These are phyloP conservation scores for Ennomos erosarius DNA, from an alignment of 2,888 invertebrate species.

Conservation along the genomic window DNA sequence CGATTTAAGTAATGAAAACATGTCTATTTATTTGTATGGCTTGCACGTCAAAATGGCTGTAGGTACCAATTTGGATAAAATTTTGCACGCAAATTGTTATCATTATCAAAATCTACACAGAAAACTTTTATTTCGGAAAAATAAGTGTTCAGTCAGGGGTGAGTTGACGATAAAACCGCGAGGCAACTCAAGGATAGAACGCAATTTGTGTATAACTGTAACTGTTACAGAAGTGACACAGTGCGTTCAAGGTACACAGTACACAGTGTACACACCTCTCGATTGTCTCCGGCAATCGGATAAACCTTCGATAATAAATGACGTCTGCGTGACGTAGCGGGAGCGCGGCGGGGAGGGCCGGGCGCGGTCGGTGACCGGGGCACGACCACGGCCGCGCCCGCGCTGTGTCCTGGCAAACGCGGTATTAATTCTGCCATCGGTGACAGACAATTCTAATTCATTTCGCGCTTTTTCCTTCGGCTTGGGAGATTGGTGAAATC, in stretches of 20 bases:
- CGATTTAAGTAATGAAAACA: too few species aligned
- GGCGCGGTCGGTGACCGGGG: conserved; percentile 68
- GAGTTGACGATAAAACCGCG: too few species aligned
- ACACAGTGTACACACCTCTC: conserved; percentile 19
- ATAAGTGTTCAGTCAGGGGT: too few species aligned
- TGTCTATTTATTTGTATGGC: too few species aligned
- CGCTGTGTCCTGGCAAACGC: conserved; percentile 49
- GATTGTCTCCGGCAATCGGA: conserved; percentile 36
- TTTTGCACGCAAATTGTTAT: too few species aligned
- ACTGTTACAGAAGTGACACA: conserved; percentile 4
- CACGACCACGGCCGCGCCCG: conserved; percentile 24
- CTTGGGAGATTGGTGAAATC: neutral
- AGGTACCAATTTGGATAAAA: too few species aligned
- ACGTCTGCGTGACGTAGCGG: conserved; percentile 71
- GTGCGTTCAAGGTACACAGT: conserved; percentile 1
- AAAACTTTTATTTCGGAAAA: too few species aligned
- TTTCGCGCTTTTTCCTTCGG: conserved; percentile 35
- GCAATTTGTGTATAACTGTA: too few species aligned
- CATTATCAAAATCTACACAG: too few species aligned
- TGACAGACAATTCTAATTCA: conserved; percentile 43
- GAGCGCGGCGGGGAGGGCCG: conserved; percentile 43
- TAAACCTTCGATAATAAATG: conserved; percentile 45
- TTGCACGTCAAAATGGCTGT: too few species aligned
- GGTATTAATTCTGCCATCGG: conserved; percentile 60
- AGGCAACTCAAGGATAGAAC: too few species aligned